These are phyloP conservation scores for Eulemur coronatus DNA, from an alignment of 2,797 vertebrate species.

Conservation along the genomic window DNA sequence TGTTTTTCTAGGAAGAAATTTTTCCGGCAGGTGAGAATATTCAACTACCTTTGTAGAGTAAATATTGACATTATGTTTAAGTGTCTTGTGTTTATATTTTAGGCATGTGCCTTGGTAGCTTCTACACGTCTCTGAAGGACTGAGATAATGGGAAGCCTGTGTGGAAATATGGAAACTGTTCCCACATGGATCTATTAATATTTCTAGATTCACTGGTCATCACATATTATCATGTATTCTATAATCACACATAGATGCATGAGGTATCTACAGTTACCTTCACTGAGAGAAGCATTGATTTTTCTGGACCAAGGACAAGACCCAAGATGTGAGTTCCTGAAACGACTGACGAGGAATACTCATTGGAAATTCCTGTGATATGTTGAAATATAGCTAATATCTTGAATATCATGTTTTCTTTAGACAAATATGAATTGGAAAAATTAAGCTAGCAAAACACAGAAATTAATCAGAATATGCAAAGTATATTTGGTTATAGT, in stretches of 20 bases:
- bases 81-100: neutral
- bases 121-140: neutral
- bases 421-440: neutral
- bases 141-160: neutral
- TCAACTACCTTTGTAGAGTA: neutral
- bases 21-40: neutral
- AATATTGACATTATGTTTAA: neutral
- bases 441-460: neutral
- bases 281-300: neutral
- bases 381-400: neutral
- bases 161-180: neutral
- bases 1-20: neutral
- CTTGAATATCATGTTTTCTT: neutral
- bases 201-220: neutral
- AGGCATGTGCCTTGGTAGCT: neutral
- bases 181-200: too few species aligned
- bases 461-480: neutral
- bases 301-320: neutral
- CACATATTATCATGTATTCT: neutral
- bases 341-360: neutral
- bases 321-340: neutral
- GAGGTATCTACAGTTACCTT: neutral
- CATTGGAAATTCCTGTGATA: neutral
- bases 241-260: accelerated
- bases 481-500: neutral